Base-by-base conservation (phyloP, 2,797 vertebrate species). In the Chelon labrosus region DNA sequence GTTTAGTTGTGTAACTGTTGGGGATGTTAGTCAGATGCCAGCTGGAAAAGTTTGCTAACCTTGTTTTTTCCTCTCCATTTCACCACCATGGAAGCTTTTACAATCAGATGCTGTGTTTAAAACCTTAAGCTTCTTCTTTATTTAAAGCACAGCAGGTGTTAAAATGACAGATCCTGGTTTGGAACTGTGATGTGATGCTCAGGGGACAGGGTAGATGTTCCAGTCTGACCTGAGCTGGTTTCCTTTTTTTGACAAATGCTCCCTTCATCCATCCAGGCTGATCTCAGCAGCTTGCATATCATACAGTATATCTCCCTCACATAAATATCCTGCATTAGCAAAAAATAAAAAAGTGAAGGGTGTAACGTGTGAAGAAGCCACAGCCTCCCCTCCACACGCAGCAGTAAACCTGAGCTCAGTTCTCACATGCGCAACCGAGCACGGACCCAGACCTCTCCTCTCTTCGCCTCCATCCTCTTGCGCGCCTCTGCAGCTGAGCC, bases 381-480 rank as follows among this genome's bases (percentile, higher is more conserved):
- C 59, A 57, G 59, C 22, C 51, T 70, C 22, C 20, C 31, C 22
- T 9, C 14, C 65, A 0, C 22, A 38, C 17, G 76, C 55, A 77
- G 31, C 31, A 31, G 4, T 7, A 7, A 31, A 60, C 51, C 69
- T 56, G 61, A 50, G 66, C 58, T 83, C 82, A 53, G 62, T 31
- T 46, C 53, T 39, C 70, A 68, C 73, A 60, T 70, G 82, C 82
- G 65, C 77, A 52, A 31, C 56, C 63, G 55, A 54, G 39, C 46
- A 0, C 3, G 51, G 65, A 49, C 27, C 57, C 75, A 35, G 9
- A 60, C 16, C 65, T 47, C 3, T 12, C 8, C 60, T 47, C 82
- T 64, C 58, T 31, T 31, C 59, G 42, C 67, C 77, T 61, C 35
- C 56, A 59, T 50, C 63, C 66, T 37, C 3, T 27, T 17, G 39